Conservation (phyloP, 1,140 invertebrate genomes). For the Aphelinus certus region DNA sequence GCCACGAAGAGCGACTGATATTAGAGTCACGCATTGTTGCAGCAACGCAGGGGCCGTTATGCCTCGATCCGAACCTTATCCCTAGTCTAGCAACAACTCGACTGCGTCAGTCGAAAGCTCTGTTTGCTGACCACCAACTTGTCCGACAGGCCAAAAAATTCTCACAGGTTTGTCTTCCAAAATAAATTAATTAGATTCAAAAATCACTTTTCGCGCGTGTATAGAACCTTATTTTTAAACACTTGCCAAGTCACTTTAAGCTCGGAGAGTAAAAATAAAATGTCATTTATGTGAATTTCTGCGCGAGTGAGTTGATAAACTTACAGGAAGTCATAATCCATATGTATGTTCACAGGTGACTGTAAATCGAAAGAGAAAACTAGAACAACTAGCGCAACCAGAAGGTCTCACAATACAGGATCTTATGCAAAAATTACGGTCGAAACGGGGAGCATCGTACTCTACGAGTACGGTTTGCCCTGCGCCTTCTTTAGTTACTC, state of each 20-base stretch:
- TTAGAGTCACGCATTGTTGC: conserved; percentile 86
- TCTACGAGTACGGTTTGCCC: conserved; percentile 58
- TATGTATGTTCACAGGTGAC: conserved; percentile 67
- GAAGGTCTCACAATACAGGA: conserved; percentile 80
- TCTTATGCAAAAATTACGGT: conserved; percentile 66
- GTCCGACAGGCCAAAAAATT: conserved; percentile 78
- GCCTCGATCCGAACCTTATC: conserved; percentile 85
- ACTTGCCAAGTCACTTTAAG: too few relatives aligned
- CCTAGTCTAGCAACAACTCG: conserved; percentile 79
- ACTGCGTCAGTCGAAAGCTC: conserved; percentile 77
- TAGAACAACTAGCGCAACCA: conserved; percentile 83
- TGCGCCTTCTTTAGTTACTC: conserved; percentile 58
- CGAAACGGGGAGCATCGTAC: conserved; percentile 48
- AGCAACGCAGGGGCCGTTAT: conserved; percentile 84
- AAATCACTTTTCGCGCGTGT: too few relatives aligned
- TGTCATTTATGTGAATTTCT: too few relatives aligned
- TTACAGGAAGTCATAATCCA: not conserved
- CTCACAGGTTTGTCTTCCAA: conserved; percentile 69
- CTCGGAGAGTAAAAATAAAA: too few relatives aligned
- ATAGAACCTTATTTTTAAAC: too few relatives aligned
- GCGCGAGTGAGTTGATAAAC: too few relatives aligned
- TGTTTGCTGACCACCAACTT: conserved; percentile 79
- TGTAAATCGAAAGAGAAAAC: conserved; percentile 86
- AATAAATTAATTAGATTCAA: too few relatives aligned
- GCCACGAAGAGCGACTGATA: conserved; percentile 79